phyloP scores from a whole-genome alignment of 1,140 invertebrate genomes.

The Bilobella aurantiaca region DNA sequence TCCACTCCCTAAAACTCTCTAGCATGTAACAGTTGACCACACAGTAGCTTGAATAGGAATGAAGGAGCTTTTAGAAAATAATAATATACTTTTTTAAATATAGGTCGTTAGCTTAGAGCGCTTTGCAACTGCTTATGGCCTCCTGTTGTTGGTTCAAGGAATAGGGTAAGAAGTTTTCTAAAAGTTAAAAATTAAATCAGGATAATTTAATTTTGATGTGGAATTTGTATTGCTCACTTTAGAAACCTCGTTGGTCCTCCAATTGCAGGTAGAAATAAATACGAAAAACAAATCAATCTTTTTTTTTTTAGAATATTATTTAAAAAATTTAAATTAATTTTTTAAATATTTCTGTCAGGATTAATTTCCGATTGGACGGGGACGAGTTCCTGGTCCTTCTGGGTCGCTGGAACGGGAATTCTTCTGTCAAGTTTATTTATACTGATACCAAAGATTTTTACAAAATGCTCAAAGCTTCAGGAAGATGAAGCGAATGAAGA shows the following conservation, averaged over 20 bases:
- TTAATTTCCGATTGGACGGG: slow-evolving; percentile 32
- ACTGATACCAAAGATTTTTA: slow-evolving; percentile 28
- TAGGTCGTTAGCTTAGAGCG: slow-evolving; percentile 52
- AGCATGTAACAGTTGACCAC: too few relatives aligned
- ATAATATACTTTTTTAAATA: neutral
- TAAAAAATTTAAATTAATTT: neutral
- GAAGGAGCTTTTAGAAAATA: too few relatives aligned
- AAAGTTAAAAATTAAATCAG: neutral
- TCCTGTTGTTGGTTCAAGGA: slow-evolving; percentile 76
- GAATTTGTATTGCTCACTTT: slow-evolving; percentile 38
- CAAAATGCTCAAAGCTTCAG: neutral
- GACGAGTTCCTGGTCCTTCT: slow-evolving; percentile 26
- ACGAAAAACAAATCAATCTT: too few relatives aligned
- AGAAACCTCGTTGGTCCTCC: slow-evolving; percentile 79
- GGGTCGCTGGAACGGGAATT: slow-evolving; percentile 30
- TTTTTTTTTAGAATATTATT: too few relatives aligned
- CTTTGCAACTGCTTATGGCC: slow-evolving; percentile 81
- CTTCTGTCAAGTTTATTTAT: slow-evolving; percentile 33
- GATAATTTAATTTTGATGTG: neutral
- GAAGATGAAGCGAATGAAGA: neutral
- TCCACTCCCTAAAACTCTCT: too few relatives aligned
- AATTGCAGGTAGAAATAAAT: slow-evolving; percentile 53
- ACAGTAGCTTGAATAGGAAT: too few relatives aligned
- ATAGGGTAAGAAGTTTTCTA: neutral
- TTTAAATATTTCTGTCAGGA: neutral